Evolutionary conservation across 2,113 vertebrate species (phyloP).

Genomic region (Toxotes jaculatrix): DNA sequence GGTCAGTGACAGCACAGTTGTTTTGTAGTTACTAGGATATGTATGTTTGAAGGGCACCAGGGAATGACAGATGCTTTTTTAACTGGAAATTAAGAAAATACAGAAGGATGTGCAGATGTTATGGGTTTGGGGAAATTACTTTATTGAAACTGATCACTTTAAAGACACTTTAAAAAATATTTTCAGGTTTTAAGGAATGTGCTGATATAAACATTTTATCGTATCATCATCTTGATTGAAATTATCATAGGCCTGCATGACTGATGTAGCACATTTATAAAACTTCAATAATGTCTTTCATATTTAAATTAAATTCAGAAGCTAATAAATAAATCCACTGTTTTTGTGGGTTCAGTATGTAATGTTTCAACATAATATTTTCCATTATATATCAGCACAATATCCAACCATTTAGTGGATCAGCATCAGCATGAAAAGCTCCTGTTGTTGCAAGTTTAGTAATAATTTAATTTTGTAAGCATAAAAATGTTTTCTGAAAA

Average conservation of each 20-base stretch:
- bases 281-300: not conserved
- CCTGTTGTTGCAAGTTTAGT: not conserved
- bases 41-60: not conserved
- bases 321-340: not conserved
- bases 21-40: not conserved
- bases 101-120: not conserved
- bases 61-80: not conserved
- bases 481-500: not conserved
- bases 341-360: not conserved
- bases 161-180: not conserved
- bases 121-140: not conserved
- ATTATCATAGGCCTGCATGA: not conserved
- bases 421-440: not conserved
- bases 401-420: not conserved
- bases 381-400: too few species aligned
- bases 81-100: not conserved
- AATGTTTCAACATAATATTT: not conserved
- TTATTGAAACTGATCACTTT: not conserved
- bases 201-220: not conserved
- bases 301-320: not conserved
- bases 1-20: not conserved
- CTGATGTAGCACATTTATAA: not conserved
- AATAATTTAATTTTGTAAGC: not conserved
- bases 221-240: not conserved
- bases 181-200: not conserved